Conservation (phyloP, 2,113 vertebrate species). For the Mus pahari region DNA sequence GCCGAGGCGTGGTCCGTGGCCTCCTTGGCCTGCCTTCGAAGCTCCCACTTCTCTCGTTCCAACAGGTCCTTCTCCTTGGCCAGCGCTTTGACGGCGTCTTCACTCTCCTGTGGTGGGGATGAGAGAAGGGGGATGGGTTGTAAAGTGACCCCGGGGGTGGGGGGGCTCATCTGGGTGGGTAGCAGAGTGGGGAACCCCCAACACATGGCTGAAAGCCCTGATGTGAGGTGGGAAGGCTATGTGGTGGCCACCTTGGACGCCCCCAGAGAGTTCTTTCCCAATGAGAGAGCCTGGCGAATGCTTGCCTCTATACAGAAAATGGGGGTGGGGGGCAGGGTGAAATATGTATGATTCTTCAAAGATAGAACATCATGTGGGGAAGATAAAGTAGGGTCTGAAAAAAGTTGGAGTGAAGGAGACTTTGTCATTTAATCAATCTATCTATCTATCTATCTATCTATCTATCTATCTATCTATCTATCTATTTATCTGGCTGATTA, state of each 20-base stretch:
- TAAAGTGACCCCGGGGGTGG: neutral
- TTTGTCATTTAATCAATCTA: neutral
- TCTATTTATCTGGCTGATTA: neutral
- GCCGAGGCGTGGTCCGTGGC: conserved; percentile 95
- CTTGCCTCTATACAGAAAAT: neutral
- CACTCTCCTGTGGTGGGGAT: conserved; percentile 91
- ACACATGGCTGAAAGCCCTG: neutral
- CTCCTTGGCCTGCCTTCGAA: conserved; percentile 97
- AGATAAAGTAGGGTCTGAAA: accelerated
- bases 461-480: neutral
- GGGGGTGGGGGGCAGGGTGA: accelerated
- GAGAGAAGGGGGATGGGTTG: neutral
- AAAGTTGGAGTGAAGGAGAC: neutral
- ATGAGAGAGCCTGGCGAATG: accelerated
- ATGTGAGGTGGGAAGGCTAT: neutral
- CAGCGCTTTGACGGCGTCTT: conserved; percentile 96
- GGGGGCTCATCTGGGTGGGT: neutral
- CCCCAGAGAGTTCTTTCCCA: accelerated
- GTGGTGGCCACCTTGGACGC: neutral
- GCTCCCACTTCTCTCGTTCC: conserved; percentile 99
- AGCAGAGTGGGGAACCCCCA: neutral
- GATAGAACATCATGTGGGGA: neutral
- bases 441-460: too few species aligned
- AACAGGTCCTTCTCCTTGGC: conserved; percentile 97
- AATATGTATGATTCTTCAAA: neutral